Conservation (phyloP, 2,113 vertebrate genomes). For the Ammodytes dubius region DNA sequence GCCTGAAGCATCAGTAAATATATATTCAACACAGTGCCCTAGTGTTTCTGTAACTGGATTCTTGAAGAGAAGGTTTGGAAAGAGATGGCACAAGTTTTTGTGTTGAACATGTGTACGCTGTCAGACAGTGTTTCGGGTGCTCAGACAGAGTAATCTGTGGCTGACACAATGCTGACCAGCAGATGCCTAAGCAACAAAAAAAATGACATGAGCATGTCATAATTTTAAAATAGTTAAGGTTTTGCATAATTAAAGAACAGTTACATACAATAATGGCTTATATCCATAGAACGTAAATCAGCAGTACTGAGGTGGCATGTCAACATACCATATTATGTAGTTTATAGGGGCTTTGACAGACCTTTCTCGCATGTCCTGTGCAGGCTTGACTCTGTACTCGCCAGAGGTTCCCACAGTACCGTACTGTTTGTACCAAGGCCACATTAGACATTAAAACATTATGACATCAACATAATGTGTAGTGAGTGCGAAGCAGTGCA, state of each 20-base stretch:
- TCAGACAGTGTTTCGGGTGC: not conserved
- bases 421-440: not conserved
- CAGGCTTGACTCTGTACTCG: not conserved
- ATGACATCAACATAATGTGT: not conserved
- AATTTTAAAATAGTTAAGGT: not conserved
- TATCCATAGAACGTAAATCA: conserved; percentile 15
- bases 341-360: not conserved
- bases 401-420: not conserved
- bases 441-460: not conserved
- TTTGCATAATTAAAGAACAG: not conserved
- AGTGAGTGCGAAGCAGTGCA: conserved; percentile 1
- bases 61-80: not conserved
- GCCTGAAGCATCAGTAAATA: not conserved
- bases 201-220: not conserved
- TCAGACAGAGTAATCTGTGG: conserved; percentile 36
- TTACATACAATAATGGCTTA: not conserved
- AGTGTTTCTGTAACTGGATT: not conserved
- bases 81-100: not conserved
- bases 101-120: not conserved
- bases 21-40: not conserved
- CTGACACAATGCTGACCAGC: conserved; percentile 38
- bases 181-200: conserved; percentile 19
- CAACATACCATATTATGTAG: not conserved
- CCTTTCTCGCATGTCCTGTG: not conserved
- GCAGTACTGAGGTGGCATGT: not conserved